Conservation (phyloP, 1,140 invertebrate genomes). For the Argopecten irradians region DNA sequence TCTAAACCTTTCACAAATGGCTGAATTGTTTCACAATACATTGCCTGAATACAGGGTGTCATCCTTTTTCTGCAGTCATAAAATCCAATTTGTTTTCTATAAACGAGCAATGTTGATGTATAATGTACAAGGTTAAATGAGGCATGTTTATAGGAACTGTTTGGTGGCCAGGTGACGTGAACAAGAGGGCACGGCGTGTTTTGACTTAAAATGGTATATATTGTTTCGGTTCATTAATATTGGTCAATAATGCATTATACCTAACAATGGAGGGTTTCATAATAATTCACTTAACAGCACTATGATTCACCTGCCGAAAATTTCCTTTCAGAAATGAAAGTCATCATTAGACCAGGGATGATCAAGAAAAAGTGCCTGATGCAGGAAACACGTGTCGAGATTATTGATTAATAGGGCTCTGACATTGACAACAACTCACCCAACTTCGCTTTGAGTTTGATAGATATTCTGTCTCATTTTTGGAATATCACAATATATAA, state of each 20-base stretch:
- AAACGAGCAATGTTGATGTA: not conserved
- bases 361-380: no score
- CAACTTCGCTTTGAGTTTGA: no score
- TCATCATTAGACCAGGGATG: not conserved
- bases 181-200: not conserved
- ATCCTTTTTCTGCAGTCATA: not conserved
- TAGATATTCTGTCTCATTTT: no score
- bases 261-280: not conserved
- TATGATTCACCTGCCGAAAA: not conserved
- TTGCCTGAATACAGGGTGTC: not conserved
- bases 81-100: not conserved
- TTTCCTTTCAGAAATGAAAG: not conserved
- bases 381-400: no score
- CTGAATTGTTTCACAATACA: not conserved
- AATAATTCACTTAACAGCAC: not conserved
- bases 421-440: no score
- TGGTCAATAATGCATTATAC: not conserved
- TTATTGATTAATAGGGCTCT: no score
- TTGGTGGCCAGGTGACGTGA: not conserved
- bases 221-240: not conserved
- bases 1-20: no score
- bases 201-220: not conserved
- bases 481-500: no score
- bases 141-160: not conserved
- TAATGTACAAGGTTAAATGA: not conserved